Evolutionary conservation across 2,113 vertebrate genomes (phyloP), one percentile per base, ranked within the genome.

Genomic region (Aythya baeri): DNA sequence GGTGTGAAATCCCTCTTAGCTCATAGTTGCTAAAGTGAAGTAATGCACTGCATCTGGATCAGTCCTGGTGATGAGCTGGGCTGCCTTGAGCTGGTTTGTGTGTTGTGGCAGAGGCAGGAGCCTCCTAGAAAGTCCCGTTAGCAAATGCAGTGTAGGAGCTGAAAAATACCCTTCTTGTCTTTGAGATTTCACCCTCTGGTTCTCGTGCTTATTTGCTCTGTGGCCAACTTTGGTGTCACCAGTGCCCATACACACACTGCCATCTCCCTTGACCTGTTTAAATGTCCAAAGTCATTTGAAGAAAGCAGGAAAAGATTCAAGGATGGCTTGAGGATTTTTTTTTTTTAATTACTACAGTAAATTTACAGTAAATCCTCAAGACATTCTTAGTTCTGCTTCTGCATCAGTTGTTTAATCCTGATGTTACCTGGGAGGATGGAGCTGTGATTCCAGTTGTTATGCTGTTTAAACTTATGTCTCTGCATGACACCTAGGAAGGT

Each of bases 221-320:
- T 31, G 70, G 31, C 17, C 44, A 70, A 0, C 14, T 63, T 44
- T 73, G 43, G 36, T 85, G 43, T 65, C 54, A 57, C 44, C 55
- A 50, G 1, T 7, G 11, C 25, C 34, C 11, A 3, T 0, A 2
- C n/a, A 32, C 23, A 58, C 31, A 18, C 4, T 88, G 86, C 7
- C 34, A 9, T 72, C 49, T 61, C 9, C 20, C 17, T 22, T 57
- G 65, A 11, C 43, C 22, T 59, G 32, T 59, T 83, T 36, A 25
- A 71, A 26, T 80, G 32, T 21, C 59, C 85, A 78, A 79, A 87
- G 81, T 68, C 0, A n/a, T 62, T 52, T 58, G 44, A 62, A 79
- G 32, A 77, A 76, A 31, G 22, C 9, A 68, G 17, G 7, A 49
- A 20, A 67, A 74, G 10, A 62, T 41, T 73, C 25, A 70, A 77